Conservation (phyloP, 2,888 invertebrate genomes). For the Mythimna impura region DNA sequence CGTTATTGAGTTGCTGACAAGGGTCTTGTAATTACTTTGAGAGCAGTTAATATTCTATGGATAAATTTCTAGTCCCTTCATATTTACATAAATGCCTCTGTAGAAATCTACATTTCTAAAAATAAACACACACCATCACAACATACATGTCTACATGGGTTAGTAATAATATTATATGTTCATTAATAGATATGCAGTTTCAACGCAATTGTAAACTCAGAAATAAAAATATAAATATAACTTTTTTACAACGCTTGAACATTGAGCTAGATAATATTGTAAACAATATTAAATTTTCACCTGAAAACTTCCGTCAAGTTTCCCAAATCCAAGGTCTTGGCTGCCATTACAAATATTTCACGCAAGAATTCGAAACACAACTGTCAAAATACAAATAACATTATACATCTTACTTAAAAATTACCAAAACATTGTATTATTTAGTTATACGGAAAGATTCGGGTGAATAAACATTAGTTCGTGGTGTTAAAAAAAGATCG, state of each 20-base stretch:
- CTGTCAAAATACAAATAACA: constrained; percentile 27
- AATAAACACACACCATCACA: too few relatives aligned
- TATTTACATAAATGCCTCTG: neutral
- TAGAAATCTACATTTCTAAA: neutral
- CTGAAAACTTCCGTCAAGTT: neutral
- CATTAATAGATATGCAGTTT: neutral
- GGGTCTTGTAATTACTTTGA: neutral
- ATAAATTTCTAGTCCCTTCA: neutral
- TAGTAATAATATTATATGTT: neutral
- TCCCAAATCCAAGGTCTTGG: constrained; percentile 1
- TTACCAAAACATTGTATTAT: constrained; percentile 26
- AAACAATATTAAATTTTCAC: constrained; percentile 17
- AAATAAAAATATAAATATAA: neutral
- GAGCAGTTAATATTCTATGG: constrained; percentile 16
- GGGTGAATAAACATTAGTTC: constrained; percentile 24
- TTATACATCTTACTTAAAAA: constrained; percentile 32
- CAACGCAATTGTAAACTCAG: neutral
- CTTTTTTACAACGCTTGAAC: neutral
- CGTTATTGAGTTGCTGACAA: constrained; percentile 12
- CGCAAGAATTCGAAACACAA: neutral
- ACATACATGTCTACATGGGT: too few relatives aligned
- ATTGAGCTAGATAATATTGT: constrained; percentile 7
- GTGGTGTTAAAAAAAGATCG: constrained; percentile 43
- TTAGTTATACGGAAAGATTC: constrained; percentile 22
- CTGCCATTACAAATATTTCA: constrained; percentile 3